Conservation (phyloP, 1,140 invertebrate species). For the Drosophila nikananu region DNA sequence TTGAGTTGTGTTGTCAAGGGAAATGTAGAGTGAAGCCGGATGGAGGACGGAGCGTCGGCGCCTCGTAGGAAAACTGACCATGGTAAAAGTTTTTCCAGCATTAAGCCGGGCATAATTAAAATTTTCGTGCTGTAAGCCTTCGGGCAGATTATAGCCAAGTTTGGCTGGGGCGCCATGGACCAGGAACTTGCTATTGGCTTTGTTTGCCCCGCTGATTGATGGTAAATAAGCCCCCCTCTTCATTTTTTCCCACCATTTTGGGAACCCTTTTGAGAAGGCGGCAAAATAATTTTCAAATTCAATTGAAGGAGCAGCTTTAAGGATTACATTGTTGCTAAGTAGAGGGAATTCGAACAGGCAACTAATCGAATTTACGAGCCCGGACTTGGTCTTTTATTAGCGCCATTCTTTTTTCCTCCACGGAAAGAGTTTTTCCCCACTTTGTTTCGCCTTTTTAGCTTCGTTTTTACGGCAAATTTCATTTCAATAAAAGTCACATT, state of each 20-base stretch:
- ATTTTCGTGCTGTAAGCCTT: constrained; percentile 74
- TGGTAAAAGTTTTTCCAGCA: constrained; percentile 61
- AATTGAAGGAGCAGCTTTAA: constrained; percentile 48
- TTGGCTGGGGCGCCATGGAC: constrained; percentile 22
- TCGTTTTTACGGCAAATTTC: constrained; percentile 69
- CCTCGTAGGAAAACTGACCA: constrained; percentile 51
- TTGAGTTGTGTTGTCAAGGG: constrained; percentile 42
- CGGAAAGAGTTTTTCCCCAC: constrained; percentile 9
- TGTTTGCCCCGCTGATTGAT: constrained; percentile 71
- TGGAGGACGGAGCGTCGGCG: background rate
- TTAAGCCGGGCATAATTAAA: constrained; percentile 81
- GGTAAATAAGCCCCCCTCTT: constrained; percentile 54
- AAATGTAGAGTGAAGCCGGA: constrained; percentile 5
- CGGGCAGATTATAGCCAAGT: constrained; percentile 67
- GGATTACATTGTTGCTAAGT: constrained; percentile 51
- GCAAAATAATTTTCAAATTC: constrained; percentile 49
- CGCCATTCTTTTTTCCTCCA: constrained; percentile 11
- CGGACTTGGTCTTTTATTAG: constrained; percentile 38
- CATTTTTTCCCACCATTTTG: constrained; percentile 5
- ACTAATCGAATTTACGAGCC: constrained; percentile 55
- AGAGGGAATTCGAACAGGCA: constrained; percentile 17
- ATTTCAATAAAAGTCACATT: constrained; percentile 82
- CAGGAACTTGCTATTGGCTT: constrained; percentile 52
- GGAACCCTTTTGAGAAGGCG: constrained; percentile 37
- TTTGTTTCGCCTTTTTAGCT: constrained; percentile 33